Base-by-base conservation (phyloP, 2,888 invertebrate genomes). In the Bugula neritina region DNA sequence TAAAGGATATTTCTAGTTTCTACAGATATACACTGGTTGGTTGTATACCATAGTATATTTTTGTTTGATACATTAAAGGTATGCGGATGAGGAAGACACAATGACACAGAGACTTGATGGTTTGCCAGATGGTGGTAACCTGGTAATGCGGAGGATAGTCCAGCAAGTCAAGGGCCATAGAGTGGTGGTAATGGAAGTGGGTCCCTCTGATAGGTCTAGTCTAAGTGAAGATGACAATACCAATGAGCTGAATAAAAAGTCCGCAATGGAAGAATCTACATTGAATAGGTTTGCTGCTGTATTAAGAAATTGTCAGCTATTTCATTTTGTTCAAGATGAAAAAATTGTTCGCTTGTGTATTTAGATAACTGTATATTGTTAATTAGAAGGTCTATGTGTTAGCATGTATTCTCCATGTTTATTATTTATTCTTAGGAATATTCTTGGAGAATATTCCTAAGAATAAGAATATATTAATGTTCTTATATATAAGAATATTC, bases 131-230 rank as follows among this genome's bases (percentile, higher is more conserved):
- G 63, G 29, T 31, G 63, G 27, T 3, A 63, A 63, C 31, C 63
- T 70, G 70, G 31, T 70, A 13, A 70, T 70, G 70, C 2, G 70
- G 23, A 35, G 70, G 25, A 31, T 70, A n/a, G 70, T 70, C 3
- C 35, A 54, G 25, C 29, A 70, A 17, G 70, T 70, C 70, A 54
- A 54, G 25, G 70, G 70, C 29, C 70, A 70, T 31, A 2, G 70
- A 5, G 70, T 70, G 3, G 70, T 70, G 10, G 70, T 70, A 3
- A 43, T 70, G 70, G 70, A 70, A 31, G 70, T 29, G 3, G 70
- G 70, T 23, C 70, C 70, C 2, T 43, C 70, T 23, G 63, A 63
- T 5, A 63, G 27, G 17, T 3, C 21, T 31, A 63, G 31, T 31
- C 63, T 63, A 13, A 63, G 63, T 63, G 63, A 63, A 25, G 63